A percentile compares a stretch with the other conserved stretches of the same genome.
These are phyloP conservation scores for Boleophthalmus pectinirostris DNA, from an alignment of 2,113 vertebrate species.

Conservation along the genomic window DNA sequence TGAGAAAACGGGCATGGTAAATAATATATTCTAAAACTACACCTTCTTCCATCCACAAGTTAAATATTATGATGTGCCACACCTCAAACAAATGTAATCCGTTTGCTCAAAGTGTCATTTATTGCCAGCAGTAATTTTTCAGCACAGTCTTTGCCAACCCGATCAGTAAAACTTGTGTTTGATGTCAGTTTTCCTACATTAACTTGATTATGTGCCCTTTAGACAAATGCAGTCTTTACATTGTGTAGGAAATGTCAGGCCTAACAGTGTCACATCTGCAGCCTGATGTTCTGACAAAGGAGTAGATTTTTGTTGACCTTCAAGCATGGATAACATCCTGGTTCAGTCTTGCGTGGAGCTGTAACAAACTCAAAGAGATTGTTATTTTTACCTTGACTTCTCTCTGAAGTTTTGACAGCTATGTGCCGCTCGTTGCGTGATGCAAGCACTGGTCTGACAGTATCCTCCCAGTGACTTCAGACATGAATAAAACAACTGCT, in stretches of 20 bases:
- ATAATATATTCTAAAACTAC: neutral
- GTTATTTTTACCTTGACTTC: slow-evolving; percentile 11
- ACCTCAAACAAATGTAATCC: neutral
- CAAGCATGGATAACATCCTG: slow-evolving; percentile 4
- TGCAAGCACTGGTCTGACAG: slow-evolving; percentile 7
- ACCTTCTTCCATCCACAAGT: neutral
- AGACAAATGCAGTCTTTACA: neutral
- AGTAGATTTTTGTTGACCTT: slow-evolving; percentile 10
- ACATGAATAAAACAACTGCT: neutral
- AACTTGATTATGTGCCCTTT: slow-evolving; percentile 3
- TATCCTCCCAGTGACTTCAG: slow-evolving; percentile 8
- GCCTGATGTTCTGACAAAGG: slow-evolving; percentile 1
- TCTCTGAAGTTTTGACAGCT: slow-evolving; percentile 9
- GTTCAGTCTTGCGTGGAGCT: slow-evolving; percentile 4
- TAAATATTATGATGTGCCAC: neutral
- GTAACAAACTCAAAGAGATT: slow-evolving; percentile 3
- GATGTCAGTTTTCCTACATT: neutral
- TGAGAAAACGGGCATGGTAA: no score
- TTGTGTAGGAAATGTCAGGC: slow-evolving; percentile 2
- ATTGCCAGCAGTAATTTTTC: neutral
- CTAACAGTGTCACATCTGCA: slow-evolving; percentile 1
- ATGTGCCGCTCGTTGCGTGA: neutral
- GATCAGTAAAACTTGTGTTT: slow-evolving; percentile 2
- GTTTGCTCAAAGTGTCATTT: neutral
- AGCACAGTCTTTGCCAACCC: neutral